Conservation (phyloP, 1,140 invertebrate genomes). For the Archegozetes longisetosus region DNA sequence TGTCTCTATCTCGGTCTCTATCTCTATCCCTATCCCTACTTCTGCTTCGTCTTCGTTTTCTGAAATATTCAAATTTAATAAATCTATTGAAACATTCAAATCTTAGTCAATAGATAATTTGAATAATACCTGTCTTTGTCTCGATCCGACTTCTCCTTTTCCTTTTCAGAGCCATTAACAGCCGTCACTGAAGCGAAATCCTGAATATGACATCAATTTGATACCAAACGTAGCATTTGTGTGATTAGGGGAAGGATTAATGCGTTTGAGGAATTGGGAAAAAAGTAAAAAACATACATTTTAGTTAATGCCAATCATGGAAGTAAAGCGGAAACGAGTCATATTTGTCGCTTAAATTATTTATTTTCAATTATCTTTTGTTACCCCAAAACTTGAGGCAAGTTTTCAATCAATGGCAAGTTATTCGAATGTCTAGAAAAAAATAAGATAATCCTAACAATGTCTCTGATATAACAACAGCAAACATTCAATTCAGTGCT, state of each 20-base stretch:
- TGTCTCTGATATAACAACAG: not conserved
- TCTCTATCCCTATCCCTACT: slow-evolving; percentile 29
- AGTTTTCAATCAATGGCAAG: no score
- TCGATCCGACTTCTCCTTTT: not conserved
- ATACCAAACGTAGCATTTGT: not conserved
- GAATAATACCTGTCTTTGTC: slow-evolving; percentile 3
- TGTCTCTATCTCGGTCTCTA: slow-evolving; percentile 10
- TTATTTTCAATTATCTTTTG: no score
- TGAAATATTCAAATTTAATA: not conserved
- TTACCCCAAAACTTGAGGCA: no score
- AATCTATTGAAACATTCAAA: not conserved
- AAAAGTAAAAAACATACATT: slow-evolving; percentile 15
- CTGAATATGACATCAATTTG: not conserved
- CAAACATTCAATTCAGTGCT: not conserved
- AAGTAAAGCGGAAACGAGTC: not conserved
- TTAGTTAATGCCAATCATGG: not conserved
- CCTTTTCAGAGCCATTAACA: not conserved
- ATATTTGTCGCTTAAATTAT: no score
- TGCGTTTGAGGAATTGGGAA: slow-evolving; percentile 1
- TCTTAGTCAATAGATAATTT: not conserved
- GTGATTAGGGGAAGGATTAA: not conserved
- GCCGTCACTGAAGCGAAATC: not conserved
- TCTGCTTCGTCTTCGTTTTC: slow-evolving; percentile 29
- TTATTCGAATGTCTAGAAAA: not conserved
- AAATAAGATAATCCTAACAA: not conserved